Evolutionary conservation across 2,113 vertebrate genomes (phyloP).

Genomic region (Climacteris rufus): DNA sequence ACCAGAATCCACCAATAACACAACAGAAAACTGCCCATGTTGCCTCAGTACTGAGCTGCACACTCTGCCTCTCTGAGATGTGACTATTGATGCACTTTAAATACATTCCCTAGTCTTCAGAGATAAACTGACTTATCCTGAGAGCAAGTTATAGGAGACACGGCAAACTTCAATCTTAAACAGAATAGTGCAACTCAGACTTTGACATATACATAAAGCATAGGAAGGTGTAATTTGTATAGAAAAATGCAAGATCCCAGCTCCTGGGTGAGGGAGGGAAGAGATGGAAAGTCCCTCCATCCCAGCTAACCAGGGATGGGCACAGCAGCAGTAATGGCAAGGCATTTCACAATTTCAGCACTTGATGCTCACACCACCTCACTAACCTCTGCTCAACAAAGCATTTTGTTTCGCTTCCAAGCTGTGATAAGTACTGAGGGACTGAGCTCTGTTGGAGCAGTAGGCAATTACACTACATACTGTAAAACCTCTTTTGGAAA

Average conservation of each 20-base stretch:
- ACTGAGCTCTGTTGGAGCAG: not conserved
- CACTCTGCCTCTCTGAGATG: not conserved
- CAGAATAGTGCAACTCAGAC: not conserved
- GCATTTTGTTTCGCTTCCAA: not conserved
- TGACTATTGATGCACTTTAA: not conserved
- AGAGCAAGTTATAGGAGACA: not conserved
- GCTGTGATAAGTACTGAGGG: not conserved
- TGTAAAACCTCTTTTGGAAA: not conserved
- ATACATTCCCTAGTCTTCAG: not conserved
- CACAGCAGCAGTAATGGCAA: not conserved
- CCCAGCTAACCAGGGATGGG: not conserved
- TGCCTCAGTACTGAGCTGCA: not conserved
- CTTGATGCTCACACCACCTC: not conserved
- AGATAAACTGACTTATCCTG: not conserved
- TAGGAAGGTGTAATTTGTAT: not conserved
- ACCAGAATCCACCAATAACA: not conserved
- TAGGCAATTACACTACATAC: not conserved
- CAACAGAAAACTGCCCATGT: not conserved
- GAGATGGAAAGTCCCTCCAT: not conserved
- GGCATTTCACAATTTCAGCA: not conserved
- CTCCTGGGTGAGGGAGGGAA: not conserved
- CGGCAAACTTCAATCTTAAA: not conserved
- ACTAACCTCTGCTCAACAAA: not conserved
- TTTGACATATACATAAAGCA: not conserved
- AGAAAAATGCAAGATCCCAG: not conserved